These are phyloP conservation scores for Potamarius usumacintae DNA, from an alignment of 2,113 vertebrate species.

Conservation along the genomic window DNA sequence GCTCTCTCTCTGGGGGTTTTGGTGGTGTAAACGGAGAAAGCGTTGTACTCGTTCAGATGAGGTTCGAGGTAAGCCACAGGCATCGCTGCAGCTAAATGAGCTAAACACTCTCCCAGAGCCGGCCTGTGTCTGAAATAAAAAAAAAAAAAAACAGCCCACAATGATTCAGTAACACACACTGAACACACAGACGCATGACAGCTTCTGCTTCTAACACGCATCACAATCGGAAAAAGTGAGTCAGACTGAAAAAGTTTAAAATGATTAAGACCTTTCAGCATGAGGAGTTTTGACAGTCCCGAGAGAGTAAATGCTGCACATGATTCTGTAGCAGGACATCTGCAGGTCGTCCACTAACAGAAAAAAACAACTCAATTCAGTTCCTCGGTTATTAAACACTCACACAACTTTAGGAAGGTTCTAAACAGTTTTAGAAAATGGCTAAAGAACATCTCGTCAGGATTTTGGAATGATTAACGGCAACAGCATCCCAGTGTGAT, in stretches of 20 bases:
- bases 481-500: neutral
- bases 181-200: neutral
- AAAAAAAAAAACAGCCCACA: neutral
- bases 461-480: neutral
- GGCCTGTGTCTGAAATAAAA: constrained; percentile 78
- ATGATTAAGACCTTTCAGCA: constrained; percentile 80
- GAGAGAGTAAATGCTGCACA: constrained; percentile 91
- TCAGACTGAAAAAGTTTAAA: neutral
- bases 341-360: constrained; percentile 88
- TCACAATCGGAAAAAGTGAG: neutral
- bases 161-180: neutral
- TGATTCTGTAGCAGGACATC: constrained; percentile 91
- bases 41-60: constrained; percentile 83
- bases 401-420: neutral
- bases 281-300: constrained; percentile 90
- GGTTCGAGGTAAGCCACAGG: constrained; percentile 91
- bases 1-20: constrained; percentile 87
- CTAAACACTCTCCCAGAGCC: constrained; percentile 89
- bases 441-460: neutral
- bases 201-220: neutral
- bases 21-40: constrained; percentile 92
- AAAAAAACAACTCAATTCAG: neutral
- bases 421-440: neutral
- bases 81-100: constrained; percentile 89
- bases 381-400: neutral